A percentile compares a stretch with the other conserved stretches of the same genome.
Evolutionary conservation across 2,888 invertebrate genomes (phyloP).

Genomic region (Drosophila austrosaltans): DNA sequence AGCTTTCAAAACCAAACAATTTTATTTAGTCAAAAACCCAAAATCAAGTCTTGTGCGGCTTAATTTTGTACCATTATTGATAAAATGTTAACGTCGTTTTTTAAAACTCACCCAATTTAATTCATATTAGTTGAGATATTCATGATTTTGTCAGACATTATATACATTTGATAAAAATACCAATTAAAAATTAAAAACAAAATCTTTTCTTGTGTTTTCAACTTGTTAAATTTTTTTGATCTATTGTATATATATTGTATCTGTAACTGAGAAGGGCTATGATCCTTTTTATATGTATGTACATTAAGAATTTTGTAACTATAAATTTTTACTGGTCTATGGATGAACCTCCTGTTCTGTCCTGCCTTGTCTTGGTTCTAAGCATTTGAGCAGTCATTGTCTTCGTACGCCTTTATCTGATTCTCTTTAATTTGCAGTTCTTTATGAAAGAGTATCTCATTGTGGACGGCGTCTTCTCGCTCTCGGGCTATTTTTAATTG

Average conservation of each 20-base stretch:
- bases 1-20: constrained; percentile 44
- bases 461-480: constrained; percentile 70
- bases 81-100: constrained; percentile 67
- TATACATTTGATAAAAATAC: constrained; percentile 61
- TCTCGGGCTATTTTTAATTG: constrained; percentile 74
- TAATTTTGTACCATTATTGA: constrained; percentile 65
- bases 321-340: background rate
- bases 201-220: constrained; percentile 8
- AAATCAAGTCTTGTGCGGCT: constrained; percentile 50
- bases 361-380: constrained; percentile 25
- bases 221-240: background rate
- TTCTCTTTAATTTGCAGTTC: constrained; percentile 68
- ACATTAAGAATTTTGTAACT: background rate
- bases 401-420: constrained; percentile 57
- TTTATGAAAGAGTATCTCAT: constrained; percentile 71
- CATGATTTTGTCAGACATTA: constrained; percentile 66
- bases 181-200: constrained; percentile 56
- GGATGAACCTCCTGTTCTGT: background rate
- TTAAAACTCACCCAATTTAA: constrained; percentile 46
- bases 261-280: background rate
- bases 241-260: constrained; percentile 6
- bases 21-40: constrained; percentile 33
- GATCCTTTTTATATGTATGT: background rate
- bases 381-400: constrained; percentile 62
- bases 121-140: constrained; percentile 50